Conservation (phyloP, 2,888 invertebrate genomes). For the Stenodera caucasica region DNA sequence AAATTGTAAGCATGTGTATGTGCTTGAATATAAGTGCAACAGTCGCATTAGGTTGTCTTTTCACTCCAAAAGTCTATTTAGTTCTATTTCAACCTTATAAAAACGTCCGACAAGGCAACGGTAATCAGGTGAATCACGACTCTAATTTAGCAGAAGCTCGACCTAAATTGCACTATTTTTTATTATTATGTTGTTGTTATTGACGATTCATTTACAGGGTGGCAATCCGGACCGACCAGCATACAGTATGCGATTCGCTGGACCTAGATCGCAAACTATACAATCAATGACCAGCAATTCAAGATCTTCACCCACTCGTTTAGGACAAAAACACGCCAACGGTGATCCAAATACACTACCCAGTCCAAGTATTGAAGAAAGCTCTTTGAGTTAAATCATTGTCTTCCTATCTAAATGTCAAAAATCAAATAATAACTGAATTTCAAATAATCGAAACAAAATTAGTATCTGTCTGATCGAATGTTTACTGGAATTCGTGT, state of each 20-base stretch:
- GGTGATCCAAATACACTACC: constrained; percentile 43
- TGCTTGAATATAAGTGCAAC: constrained; percentile 76
- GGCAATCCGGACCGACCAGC: constrained; percentile 47
- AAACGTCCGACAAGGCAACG: constrained; percentile 66
- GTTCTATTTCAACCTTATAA: constrained; percentile 79
- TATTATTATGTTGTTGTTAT: background rate
- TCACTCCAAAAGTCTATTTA: constrained; percentile 76
- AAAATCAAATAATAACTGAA: background rate
- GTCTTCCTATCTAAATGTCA: constrained; percentile 16
- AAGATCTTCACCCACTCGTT: constrained; percentile 46
- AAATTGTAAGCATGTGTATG: constrained; percentile 76
- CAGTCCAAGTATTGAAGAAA: constrained; percentile 48
- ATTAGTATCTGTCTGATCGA: constrained; percentile 22
- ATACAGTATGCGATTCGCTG: constrained; percentile 58
- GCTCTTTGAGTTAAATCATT: constrained; percentile 45
- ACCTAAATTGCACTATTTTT: background rate
- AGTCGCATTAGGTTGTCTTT: constrained; percentile 72
- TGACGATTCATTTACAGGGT: constrained; percentile 30
- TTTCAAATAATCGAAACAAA: constrained; percentile 10
- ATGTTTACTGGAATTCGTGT: constrained; percentile 24
- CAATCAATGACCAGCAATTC: constrained; percentile 58
- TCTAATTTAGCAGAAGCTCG: background rate
- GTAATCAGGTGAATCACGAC: constrained; percentile 46
- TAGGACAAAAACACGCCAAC: constrained; percentile 46
- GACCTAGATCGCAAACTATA: constrained; percentile 58